Base-by-base conservation (phyloP, 2,797 vertebrate genomes). In the Pelobates cultripes region DNA sequence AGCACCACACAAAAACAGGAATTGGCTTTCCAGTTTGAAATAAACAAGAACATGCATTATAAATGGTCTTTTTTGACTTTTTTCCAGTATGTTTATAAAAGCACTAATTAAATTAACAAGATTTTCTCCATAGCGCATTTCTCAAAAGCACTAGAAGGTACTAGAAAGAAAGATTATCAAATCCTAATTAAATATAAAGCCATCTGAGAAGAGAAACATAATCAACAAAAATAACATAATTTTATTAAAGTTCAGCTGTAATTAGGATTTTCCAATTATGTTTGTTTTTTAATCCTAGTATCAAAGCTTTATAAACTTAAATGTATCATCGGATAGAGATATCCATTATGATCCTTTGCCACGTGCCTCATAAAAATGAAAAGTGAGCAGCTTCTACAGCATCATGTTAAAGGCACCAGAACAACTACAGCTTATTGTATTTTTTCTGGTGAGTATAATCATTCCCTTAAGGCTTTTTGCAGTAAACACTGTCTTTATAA, bases 191-290 rank as follows among this genome's bases (percentile, higher is more conserved):
- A 86, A 89, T 87, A 85, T 75, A 88, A 87, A 88, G 88, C 67
- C 77, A 81, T 75, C 55, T 55, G 45, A 70, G 73, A 81, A 81
- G 66, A 85, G 76, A 51, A 86, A 75, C 47, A 89, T 84, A 89
- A 89, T 86, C 87, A 88, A 89, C 87, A 88, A 73, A 85, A 88
- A 89, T 87, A 84, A 82, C 77, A 86, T 86, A 85, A 88, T 86
- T 89, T 87, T 87, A 88, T 87, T 87, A 85, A 85, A 80, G 41
- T 10, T 81, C 79, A 85, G 85, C 83, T 85, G 86, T 83, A 90
- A 89, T 88, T 86, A 88, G 86, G 87, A 67, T 14, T 64, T 64
- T 83, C 6, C 0, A 67, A 79, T 87, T 82, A 84, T 53, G 83
- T 86, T 86, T 85, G 76, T 83, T 86, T 79, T 70, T 70, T 70